phyloP scores from a whole-genome alignment of 2,797 vertebrate species.

The Micrastur ruficollis region DNA sequence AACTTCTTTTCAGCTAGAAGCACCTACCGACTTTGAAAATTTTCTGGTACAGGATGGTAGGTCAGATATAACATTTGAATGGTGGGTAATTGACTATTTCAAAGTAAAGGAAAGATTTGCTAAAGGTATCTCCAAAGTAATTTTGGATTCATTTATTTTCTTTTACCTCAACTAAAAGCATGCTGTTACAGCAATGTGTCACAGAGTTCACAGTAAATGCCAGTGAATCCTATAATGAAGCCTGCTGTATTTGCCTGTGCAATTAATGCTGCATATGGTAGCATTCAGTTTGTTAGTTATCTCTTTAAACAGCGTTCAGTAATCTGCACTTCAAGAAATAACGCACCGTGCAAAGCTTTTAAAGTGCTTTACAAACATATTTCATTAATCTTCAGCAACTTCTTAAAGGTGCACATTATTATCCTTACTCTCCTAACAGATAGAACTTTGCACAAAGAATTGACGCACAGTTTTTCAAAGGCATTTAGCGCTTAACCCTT shows the following conservation, averaged over 20 bases:
- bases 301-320: neutral
- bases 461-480: neutral
- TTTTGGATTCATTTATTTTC: neutral
- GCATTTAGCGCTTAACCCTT: neutral
- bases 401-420: neutral
- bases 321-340: conserved; percentile 13
- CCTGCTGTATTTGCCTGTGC: conserved; percentile 1
- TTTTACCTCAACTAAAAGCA: neutral
- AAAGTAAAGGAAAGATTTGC: neutral
- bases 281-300: neutral
- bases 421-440: neutral
- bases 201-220: neutral
- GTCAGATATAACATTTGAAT: neutral
- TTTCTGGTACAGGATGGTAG: neutral
- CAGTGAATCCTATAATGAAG: neutral
- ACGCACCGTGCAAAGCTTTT: neutral
- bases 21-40: neutral
- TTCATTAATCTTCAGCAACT: neutral
- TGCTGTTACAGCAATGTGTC: neutral
- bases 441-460: neutral
- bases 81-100: neutral
- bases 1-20: neutral
- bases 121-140: neutral
- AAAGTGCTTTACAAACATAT: neutral
- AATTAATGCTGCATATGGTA: conserved; percentile 1